Percentiles rank a stretch among this genome's conserved stretches.
Evolutionary conservation across 2,797 vertebrate species (phyloP).

Genomic region (Pantherophis alleghaniensis): DNA sequence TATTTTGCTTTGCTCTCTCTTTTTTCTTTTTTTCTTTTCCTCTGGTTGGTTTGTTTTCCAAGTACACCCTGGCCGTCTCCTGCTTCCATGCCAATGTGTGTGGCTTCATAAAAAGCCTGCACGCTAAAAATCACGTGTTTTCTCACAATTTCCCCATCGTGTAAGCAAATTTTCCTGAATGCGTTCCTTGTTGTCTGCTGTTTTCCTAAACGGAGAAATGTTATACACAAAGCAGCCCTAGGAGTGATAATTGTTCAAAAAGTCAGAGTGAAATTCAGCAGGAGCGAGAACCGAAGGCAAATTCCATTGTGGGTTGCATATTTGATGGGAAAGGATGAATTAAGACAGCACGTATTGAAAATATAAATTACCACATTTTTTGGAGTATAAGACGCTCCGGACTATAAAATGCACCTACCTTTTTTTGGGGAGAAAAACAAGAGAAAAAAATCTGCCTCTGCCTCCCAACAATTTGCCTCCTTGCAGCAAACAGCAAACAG

Average conservation of each 20-base stretch:
- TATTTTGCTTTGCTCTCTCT: background rate
- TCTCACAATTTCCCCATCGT: too few species aligned
- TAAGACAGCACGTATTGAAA: background rate
- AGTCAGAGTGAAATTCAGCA: background rate
- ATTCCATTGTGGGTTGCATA: background rate
- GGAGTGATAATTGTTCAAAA: background rate
- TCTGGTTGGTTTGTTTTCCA: background rate
- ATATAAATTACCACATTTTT: background rate
- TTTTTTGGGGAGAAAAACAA: too few species aligned
- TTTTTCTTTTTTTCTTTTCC: background rate
- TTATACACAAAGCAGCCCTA: background rate
- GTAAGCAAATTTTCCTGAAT: background rate
- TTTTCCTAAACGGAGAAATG: background rate
- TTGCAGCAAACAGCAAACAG: too few species aligned
- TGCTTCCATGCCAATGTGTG: background rate
- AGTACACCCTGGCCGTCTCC: background rate
- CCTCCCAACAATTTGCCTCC: too few species aligned
- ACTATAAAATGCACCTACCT: too few species aligned
- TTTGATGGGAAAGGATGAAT: background rate
- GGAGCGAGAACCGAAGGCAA: background rate
- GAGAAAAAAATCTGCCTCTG: too few species aligned
- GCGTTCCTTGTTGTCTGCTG: background rate
- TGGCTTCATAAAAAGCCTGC: background rate
- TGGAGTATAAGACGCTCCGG: too few species aligned
- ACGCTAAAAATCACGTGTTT: too few species aligned